Conservation (phyloP, 2,888 invertebrate genomes). For the Portevinia maculata region DNA sequence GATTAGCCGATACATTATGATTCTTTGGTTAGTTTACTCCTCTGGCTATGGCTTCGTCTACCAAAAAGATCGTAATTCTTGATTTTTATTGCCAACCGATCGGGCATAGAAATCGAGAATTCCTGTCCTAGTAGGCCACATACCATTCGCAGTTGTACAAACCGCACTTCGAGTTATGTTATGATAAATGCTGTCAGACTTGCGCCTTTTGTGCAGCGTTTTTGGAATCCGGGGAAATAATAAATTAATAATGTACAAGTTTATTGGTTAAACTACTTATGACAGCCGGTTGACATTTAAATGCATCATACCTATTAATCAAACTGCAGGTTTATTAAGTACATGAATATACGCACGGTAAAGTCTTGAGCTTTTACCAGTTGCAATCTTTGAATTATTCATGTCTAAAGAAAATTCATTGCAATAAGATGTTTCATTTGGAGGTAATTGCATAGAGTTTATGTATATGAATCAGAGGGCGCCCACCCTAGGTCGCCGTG, state of each 20-base stretch:
- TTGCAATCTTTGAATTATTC: constrained; percentile 6
- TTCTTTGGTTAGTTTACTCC: not conserved
- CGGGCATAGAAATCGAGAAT: constrained; percentile 9
- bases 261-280: not conserved
- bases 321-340: not conserved
- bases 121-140: constrained; percentile 9
- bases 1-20: constrained; percentile 13
- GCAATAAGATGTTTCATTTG: constrained; percentile 4
- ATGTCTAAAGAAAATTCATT: not conserved
- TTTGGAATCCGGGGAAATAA: not conserved
- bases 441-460: not conserved
- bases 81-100: constrained; percentile 30
- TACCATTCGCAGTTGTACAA: constrained; percentile 11
- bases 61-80: constrained; percentile 13
- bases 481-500: too few relatives aligned
- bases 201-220: not conserved
- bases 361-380: constrained; percentile 10
- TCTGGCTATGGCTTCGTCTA: constrained; percentile 1
- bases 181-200: constrained; percentile 2
- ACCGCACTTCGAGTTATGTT: not conserved
- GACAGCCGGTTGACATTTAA: not conserved
- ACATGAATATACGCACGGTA: constrained; percentile 5
- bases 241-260: not conserved
- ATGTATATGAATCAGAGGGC: too few relatives aligned
- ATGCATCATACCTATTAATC: not conserved